Evolutionary conservation across 2,797 vertebrate species (phyloP), one percentile per base, ranked within the genome.

Genomic region (Xerus rutilus): DNA sequence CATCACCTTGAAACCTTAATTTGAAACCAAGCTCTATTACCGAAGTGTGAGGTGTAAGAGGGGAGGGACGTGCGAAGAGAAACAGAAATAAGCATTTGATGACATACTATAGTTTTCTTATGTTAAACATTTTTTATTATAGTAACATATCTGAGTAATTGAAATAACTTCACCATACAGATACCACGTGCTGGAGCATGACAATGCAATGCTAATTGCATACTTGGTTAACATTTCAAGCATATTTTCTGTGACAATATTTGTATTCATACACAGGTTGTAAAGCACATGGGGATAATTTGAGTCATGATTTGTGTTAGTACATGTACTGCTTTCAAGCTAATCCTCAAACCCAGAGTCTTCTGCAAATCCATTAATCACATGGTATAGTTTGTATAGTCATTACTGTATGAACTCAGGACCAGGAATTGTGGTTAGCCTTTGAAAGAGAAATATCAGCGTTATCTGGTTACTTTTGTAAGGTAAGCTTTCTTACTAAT

Each of bases 41-140:
- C 81, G 35, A 81, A 93, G 17, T 45, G 8, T 1, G 21, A 1
- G 9, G 23, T 2, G 59, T 23, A 25, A 23, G 54, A 52, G 20
- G 23, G 23, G 9, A 62, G 59, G 65, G 64, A 28, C 52, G 25
- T 70, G 28, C 54, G n/a, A 15, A 59, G 59, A 62, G 59, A 96
- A 96, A 78, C 49, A 95, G 69, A 95, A 97, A 94, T 39, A 97
- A 94, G 62, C 93, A 97, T 57, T 77, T 90, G 78, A 96, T 94
- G 91, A 97, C 94, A 96, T 96, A 94, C 5, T 74, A n/a, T 82
- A 95, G 73, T 67, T 91, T 97, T 96, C 84, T 96, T 97, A 96
- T 81, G 57, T 94, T 79, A 96, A 97, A 57, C 28, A 82, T 78
- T 97, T 97, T 97, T 97, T 97, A 97, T 96, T 98, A 97, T 73